Base-by-base conservation (phyloP, 2,888 invertebrate genomes). In the Terebella lapidaria region DNA sequence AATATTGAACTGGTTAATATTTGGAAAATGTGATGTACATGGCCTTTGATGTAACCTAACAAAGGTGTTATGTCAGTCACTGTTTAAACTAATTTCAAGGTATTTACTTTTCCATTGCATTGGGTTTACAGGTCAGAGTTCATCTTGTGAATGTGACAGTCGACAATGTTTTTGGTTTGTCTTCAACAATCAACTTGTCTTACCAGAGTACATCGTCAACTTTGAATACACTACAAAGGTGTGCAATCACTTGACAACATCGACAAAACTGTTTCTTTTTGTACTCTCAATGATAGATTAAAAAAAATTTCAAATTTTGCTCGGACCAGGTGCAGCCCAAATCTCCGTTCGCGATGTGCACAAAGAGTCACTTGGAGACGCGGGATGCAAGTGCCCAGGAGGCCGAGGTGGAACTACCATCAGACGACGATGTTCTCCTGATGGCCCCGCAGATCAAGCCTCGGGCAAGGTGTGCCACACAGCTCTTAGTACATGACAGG, bases 201-300 rank as follows among this genome's bases (percentile, higher is more conserved):
- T 81, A 5, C 81, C 81, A 29, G 81, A 81, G 63, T 81, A 79
- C 66, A 71, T 81, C 45, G 70, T 81, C 25, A 78, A 81, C 58
- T 80, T 76, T 74, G 79, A 81, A 66, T 81, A 81, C 61, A 62
- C 77, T 25, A 77, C 75, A n/a, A 71, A 70, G 72, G 80, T 79
- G 68, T 64, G 65, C 42, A 35, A n/a, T 15, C 10, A 35, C n/a
- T 15, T 35, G n/a, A 35, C 10, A 35, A 35, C 42, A 35, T n/a
- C n/a, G 42, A 35, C 10, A 35, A 15, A 35, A 10, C 10, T 35
- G n/a, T 35, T 35, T 35, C n/a, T 10, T 15, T 15, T n/a, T 35
- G 10, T 35, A 35, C 42, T 15, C 10, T n/a, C 42, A 35, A 35
- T 35, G n/a, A 35, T n/a, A 15, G 10, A 35, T 35, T 35, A 35